Evolutionary conservation across 2,113 vertebrate species (phyloP), one percentile per base, ranked within the genome.

Genomic region (Amphilophus citrinellus): DNA sequence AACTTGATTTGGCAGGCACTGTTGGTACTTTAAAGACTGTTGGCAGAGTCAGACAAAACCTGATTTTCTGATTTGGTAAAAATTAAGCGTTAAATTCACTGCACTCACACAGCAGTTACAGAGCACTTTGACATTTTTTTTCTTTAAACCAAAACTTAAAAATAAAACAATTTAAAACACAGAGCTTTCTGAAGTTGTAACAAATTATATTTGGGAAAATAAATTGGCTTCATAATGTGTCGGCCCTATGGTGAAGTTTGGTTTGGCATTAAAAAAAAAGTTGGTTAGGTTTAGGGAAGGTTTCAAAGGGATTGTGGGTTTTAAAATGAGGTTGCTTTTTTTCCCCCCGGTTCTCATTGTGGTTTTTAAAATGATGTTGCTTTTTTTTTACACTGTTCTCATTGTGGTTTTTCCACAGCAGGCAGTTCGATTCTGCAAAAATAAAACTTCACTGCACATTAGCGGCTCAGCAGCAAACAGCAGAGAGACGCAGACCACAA

Each of bases 351-450:
- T 22, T 39, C 35, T 73, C 24, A 73, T 73, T 73, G 66, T 32
- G 44, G 18, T 32, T 73, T 73, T 73, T 53, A 30, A 11, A 50
- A 71, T 30, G 1, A 4, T 20, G 15, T 62, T 37, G 42, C 20
- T 27, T 27, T 27, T 37, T 50, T 62, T 37, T n/a, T 37, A 20
- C 35, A 22, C 2, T n/a, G 10, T 22, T 39, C 35, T 73, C 24
- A 73, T 73, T 73, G 66, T 32, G 44, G 18, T 32, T 73, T 73
- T 73, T 53, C 27, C 47, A 73, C 47, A 73, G 20, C 17, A 73
- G 27, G 47, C 10, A 50, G 24, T 44, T n/a, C 4, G n/a, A 5
- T 71, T 50, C 24, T 50, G 66, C 24, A 71, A 50, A 73, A 73
- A 13, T 13, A 30, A 32, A 53, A 73, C 24, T 35, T 35, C 17